phyloP scores from a whole-genome alignment of 2,797 vertebrate species.

The Tragelaphus eurycerus region DNA sequence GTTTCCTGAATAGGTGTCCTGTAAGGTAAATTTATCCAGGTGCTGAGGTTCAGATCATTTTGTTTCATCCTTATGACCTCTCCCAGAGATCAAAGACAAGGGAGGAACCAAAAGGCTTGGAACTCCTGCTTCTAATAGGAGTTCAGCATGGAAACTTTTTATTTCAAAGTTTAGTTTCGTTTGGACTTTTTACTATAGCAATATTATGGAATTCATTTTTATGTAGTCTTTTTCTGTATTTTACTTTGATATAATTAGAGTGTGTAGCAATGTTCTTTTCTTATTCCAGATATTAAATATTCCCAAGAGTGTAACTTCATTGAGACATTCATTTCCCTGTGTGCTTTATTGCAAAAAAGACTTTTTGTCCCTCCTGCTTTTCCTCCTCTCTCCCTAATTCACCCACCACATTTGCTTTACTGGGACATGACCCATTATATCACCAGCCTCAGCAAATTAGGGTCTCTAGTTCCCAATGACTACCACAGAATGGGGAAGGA shows the following conservation, averaged over 20 bases:
- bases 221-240: neutral
- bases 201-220: neutral
- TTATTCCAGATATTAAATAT: slow-evolving; percentile 7
- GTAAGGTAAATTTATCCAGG: neutral
- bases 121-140: neutral
- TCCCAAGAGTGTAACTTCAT: neutral
- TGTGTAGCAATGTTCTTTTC: slow-evolving; percentile 30
- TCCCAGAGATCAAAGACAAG: neutral
- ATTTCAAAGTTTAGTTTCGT: neutral
- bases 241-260: neutral
- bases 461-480: neutral
- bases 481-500: neutral
- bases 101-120: neutral
- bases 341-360: neutral
- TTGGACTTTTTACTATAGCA: neutral
- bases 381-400: neutral
- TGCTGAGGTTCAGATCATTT: neutral
- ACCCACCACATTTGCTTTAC: neutral
- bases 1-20: neutral
- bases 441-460: neutral
- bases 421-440: neutral
- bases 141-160: neutral
- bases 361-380: neutral
- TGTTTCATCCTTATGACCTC: neutral
- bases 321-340: neutral